A percentile compares a stretch with the other conserved stretches of the same genome.
Conservation (phyloP, 2,888 invertebrate genomes). For the Cantharis lateralis region DNA sequence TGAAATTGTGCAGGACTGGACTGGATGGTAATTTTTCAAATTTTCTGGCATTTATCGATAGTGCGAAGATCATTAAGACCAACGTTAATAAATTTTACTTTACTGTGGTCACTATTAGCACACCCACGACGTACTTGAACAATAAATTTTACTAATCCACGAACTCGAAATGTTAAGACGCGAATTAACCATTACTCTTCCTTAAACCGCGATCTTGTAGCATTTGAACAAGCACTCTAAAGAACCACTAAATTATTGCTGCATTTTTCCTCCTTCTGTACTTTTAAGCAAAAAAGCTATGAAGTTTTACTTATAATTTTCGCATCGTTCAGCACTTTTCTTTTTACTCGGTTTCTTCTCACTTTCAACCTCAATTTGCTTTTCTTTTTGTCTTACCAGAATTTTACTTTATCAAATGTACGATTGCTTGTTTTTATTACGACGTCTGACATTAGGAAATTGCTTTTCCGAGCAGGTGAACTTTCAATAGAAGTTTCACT, state of each 20-base stretch:
- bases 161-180: not conserved
- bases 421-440: not conserved
- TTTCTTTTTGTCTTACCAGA: not conserved
- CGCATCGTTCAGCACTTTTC: not conserved
- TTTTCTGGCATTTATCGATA: not conserved
- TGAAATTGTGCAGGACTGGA: not conserved
- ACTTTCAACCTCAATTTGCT: not conserved
- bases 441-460: not conserved
- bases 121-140: not conserved
- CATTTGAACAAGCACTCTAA: not conserved
- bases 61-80: not conserved
- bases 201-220: not conserved
- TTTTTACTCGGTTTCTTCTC: not conserved
- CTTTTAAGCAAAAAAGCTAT: not conserved
- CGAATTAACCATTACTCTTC: not conserved
- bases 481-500: not conserved
- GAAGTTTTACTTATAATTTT: not conserved
- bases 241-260: not conserved
- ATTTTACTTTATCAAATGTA: not conserved
- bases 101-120: not conserved
- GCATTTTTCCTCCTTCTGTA: not conserved
- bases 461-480: not conserved
- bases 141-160: not conserved
- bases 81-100: not conserved
- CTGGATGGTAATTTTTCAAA: not conserved